Evolutionary conservation across 2,888 invertebrate genomes (phyloP).

Genomic region (Nephrotoma appendiculata): DNA sequence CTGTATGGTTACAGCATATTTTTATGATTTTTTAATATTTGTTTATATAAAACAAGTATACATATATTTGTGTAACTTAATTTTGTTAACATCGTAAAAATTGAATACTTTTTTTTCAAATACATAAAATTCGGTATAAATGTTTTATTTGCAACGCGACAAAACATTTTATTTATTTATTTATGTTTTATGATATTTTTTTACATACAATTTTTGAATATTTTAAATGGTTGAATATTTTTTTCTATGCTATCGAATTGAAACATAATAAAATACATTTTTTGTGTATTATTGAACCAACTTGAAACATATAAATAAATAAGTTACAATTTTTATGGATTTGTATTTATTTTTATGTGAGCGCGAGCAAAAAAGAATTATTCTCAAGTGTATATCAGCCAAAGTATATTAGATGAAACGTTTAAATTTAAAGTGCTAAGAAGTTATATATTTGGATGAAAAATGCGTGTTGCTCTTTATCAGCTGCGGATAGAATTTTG

Average conservation of each 20-base stretch:
- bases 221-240: not conserved
- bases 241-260: not conserved
- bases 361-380: not conserved
- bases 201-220: not conserved
- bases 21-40: not conserved
- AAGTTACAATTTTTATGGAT: not conserved
- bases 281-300: not conserved
- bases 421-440: not conserved
- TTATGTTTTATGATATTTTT: not conserved
- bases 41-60: not conserved
- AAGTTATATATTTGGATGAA: not conserved
- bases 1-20: not conserved
- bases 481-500: not conserved
- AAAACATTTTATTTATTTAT: not conserved
- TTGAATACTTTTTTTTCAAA: not conserved
- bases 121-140: not conserved
- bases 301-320: not conserved
- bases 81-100: not conserved
- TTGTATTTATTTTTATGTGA: not conserved
- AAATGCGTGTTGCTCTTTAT: not conserved
- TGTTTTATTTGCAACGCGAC: not conserved
- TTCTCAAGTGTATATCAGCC: not conserved
- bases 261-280: not conserved
- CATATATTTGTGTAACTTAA: not conserved
- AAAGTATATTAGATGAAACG: not conserved